Percentiles rank a stretch among this genome's conserved stretches.
phyloP scores from a whole-genome alignment of 30 jellyfish, hydroid and myxozoan species.

The Turritopsis dohrnii region DNA sequence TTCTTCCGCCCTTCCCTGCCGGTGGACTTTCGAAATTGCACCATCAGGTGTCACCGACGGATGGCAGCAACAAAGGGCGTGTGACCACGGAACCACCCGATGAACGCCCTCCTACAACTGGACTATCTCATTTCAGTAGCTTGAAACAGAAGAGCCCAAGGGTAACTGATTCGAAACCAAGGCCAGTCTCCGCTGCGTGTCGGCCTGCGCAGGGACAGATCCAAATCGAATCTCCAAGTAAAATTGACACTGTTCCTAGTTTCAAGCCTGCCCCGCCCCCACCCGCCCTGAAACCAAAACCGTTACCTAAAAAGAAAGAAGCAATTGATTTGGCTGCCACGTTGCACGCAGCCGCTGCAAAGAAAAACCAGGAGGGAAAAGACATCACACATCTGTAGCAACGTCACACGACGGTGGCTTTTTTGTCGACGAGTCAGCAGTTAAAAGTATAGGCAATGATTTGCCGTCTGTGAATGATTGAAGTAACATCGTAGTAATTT shows the following conservation, averaged over 20 bases:
- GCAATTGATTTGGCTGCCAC: constrained; percentile 67
- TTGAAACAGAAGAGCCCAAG: constrained; percentile 46
- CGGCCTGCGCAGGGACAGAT: constrained; percentile 6
- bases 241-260: constrained; percentile 26
- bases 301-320: constrained; percentile 30
- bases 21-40: constrained; percentile 11
- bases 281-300: constrained; percentile 83
- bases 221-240: constrained; percentile 20
- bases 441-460: neutral
- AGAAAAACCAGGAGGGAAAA: constrained; percentile 52
- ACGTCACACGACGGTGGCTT: neutral
- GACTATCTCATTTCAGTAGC: constrained; percentile 45
- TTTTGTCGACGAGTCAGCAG: neutral
- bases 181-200: constrained; percentile 21
- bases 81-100: constrained; percentile 24
- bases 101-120: constrained; percentile 36
- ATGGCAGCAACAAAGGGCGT: constrained; percentile 7
- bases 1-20: constrained; percentile 26
- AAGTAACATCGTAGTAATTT: neutral
- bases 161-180: constrained; percentile 21
- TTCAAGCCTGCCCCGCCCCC: constrained; percentile 67
- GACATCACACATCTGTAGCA: constrained; percentile 14
- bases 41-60: neutral
- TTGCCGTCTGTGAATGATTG: neutral
- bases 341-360: constrained; percentile 88